phyloP scores from a whole-genome alignment of 2,113 vertebrate species.

The Podocnemis expansa region DNA sequence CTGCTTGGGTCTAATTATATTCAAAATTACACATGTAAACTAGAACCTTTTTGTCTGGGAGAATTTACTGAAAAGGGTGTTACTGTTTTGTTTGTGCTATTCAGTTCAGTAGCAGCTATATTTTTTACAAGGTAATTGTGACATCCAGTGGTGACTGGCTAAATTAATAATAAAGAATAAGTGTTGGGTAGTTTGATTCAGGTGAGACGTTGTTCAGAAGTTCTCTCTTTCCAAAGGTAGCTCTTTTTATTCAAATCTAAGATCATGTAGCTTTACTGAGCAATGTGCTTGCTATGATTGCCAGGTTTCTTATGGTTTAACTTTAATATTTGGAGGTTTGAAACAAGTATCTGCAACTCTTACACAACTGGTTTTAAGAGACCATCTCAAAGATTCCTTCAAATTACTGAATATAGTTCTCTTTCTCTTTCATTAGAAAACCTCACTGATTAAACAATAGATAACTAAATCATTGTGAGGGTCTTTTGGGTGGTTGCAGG shows the following conservation, averaged over 20 bases:
- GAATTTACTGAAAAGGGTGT: not conserved
- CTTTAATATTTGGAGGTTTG: not conserved
- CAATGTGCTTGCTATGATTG: not conserved
- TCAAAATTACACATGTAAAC: not conserved
- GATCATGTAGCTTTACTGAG: not conserved
- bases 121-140: not conserved
- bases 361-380: not conserved
- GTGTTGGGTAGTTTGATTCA: not conserved
- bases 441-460: not conserved
- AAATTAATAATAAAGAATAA: not conserved
- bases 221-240: not conserved
- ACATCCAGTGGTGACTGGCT: accelerated
- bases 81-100: not conserved
- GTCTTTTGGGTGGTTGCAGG: not conserved
- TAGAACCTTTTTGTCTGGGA: not conserved
- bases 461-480: not conserved
- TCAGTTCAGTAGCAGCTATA: not conserved
- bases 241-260: not conserved
- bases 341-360: not conserved
- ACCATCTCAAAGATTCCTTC: not conserved
- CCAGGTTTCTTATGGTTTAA: not conserved
- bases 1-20: accelerated
- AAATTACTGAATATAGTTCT: not conserved
- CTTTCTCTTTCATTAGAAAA: not conserved
- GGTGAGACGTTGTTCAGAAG: not conserved